Conservation (phyloP, 2,113 vertebrate species). For the Pica pica region DNA sequence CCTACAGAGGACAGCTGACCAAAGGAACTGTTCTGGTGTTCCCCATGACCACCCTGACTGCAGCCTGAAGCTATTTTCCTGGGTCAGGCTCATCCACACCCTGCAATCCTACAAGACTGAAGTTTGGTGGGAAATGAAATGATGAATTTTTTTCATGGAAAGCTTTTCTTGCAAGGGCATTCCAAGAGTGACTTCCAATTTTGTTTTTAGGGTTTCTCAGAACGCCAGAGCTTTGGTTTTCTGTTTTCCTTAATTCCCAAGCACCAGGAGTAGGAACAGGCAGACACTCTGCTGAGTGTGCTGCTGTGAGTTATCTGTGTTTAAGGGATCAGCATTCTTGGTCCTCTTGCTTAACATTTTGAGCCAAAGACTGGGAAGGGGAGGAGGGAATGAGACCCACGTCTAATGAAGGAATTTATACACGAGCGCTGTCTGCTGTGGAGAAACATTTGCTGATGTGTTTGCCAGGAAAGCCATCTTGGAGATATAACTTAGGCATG, state of each 20-base stretch:
- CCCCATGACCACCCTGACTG: not conserved
- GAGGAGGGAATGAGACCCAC: not conserved
- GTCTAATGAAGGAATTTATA: not conserved
- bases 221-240: not conserved
- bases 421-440: not conserved
- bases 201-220: not conserved
- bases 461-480: constrained; percentile 10
- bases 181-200: not conserved
- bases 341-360: not conserved
- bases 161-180: not conserved
- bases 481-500: not conserved
- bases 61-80: not conserved
- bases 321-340: not conserved
- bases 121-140: not conserved
- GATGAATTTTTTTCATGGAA: not conserved
- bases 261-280: not conserved
- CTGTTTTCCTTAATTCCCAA: not conserved
- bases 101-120: not conserved
- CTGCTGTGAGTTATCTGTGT: not conserved
- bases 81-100: not conserved
- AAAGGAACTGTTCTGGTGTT: not conserved
- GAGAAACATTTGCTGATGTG: not conserved
- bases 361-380: not conserved
- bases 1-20: not conserved
- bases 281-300: not conserved